A percentile compares a stretch with the other conserved stretches of the same genome.
phyloP scores from a whole-genome alignment of 2,888 invertebrate genomes.

The Perdita meconis region DNA sequence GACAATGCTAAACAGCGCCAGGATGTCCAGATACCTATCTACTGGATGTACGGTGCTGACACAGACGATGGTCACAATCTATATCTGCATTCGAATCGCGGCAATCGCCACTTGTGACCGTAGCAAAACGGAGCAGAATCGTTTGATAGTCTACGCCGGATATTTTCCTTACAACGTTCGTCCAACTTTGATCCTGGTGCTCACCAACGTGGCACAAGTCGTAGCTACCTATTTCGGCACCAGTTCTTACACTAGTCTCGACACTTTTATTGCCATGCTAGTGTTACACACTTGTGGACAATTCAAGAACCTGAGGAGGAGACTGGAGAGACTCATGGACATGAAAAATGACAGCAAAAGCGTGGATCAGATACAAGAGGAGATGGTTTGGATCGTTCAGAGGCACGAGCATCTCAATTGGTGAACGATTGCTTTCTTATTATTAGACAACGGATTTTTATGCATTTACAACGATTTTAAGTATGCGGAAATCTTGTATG shows the following conservation, averaged over 20 bases:
- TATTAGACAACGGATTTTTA: too few relatives aligned
- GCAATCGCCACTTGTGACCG: conserved; percentile 13
- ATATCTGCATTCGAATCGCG: conserved; percentile 18
- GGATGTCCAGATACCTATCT: conserved; percentile 28
- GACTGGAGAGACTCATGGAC: conserved; percentile 28
- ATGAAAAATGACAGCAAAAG: background rate
- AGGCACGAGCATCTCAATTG: conserved; percentile 61
- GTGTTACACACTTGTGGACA: conserved; percentile 65
- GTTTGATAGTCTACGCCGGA: conserved; percentile 33
- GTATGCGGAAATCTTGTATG: too few relatives aligned
- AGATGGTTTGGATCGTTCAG: conserved; percentile 53
- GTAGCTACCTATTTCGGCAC: conserved; percentile 36
- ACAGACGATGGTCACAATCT: conserved; percentile 50
- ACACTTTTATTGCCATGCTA: conserved; percentile 66
- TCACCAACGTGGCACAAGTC: conserved; percentile 48
- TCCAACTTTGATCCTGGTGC: conserved; percentile 17
- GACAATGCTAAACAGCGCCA: conserved; percentile 47
- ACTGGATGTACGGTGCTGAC: conserved; percentile 58
- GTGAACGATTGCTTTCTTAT: conserved; percentile 20
- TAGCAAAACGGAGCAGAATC: background rate
- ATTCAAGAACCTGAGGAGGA: conserved; percentile 44
- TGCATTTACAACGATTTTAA: too few relatives aligned
- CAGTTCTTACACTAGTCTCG: conserved; percentile 55
- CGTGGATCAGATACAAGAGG: conserved; percentile 10
- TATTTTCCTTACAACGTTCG: conserved; percentile 58